Evolutionary conservation across 1,140 invertebrate species (phyloP), one percentile per base, ranked within the genome.

Genomic region (Pseudomyrmex sp.): DNA sequence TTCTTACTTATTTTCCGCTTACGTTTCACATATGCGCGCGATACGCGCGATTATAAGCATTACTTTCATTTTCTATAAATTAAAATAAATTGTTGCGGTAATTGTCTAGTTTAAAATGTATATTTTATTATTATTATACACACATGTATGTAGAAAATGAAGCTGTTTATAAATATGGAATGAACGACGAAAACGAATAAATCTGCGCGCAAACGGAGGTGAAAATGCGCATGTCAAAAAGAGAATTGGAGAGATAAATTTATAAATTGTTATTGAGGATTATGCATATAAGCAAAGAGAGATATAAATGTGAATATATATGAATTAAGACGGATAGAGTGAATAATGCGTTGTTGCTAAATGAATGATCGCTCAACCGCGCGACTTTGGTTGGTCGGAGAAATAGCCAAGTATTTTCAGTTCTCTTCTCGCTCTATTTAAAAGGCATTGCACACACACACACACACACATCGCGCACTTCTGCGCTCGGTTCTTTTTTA

Each of bases 401-500:
- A 80, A 35, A 70, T 80, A 70, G 23, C 5, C 54, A 80, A 70
- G 70, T 70, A 70, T 80, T 80, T 59, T 50, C 44, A 48, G 15
- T 70, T 59, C 76, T 18, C 54, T 80, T 61, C 54, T 70, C 44
- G 66, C 76, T 80, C 76, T 80, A 80, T 80, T 80, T 80, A 70
- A 23, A 12, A 15, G n/a, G 20, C 50, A 59, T 70, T 59, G 12
- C 20, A 35, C 5, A 35, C 35, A 35, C 35, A 7, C 35, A 7
- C 5, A 7, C 5, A 35, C 35, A 35, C 35, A 35, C 35, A 35
- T 35, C 5, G 35, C 65, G 65, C 46, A 46, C 46, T 10, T 10
- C 52, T n/a, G 66, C n/a, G 26, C 62, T 35, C 20, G n/a, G 15
- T 59, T 70, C 10, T 26, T 48, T 44, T 35, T 35, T 68, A 68